Evolutionary conservation across 2,113 vertebrate species (phyloP), one percentile per base, ranked within the genome.

Genomic region (Fregata magnificens): DNA sequence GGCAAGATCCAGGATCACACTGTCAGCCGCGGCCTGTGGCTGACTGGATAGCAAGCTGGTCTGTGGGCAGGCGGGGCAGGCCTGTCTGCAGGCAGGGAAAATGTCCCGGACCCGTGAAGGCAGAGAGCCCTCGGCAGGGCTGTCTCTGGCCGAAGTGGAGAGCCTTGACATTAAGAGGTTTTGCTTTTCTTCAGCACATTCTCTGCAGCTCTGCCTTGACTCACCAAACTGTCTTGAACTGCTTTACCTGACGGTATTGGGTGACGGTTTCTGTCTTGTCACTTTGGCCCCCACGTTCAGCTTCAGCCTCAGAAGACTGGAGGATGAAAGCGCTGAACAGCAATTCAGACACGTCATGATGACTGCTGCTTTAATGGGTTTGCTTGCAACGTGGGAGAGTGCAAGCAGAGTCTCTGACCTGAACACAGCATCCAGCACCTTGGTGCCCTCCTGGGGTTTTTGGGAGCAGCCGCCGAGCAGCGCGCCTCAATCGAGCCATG

Each of bases 321-420:
- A 38, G 82, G 25, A 8, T 11, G 11, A 13, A 44, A 49, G n/a
- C 38, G 59, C 53, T 65, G 67, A 66, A 7, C 28, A 74, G 31
- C 34, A 40, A 5, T 50, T 93, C 53, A 9, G 42, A 4, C 3
- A 2, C 2, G 0, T 67, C 44, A 2, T 0, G 4, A 0, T 32
- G 59, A 52, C 52, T 45, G 20, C 38, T 86, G 53, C 76, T 88
- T 61, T 32, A 15, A 6, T 4, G 8, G 18, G 26, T 47, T 66
- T 65, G 11, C 29, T 81, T 78, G 52, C 47, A 24, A 1, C 1
- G 1, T 31, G 50, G 25, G 38, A 40, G 45, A 42, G 38, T 7
- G 10, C 38, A 29, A 62, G 44, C 31, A 52, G 56, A 21, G 24
- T 31, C 76, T 86, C 36, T 1, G 2, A 34, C 34, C 72, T n/a